Percentiles rank a stretch among this genome's conserved stretches.
These are phyloP conservation scores for Lytechinus variegatus DNA, from an alignment of 35 echinoderm and acorn worm genomes.

Conservation along the genomic window DNA sequence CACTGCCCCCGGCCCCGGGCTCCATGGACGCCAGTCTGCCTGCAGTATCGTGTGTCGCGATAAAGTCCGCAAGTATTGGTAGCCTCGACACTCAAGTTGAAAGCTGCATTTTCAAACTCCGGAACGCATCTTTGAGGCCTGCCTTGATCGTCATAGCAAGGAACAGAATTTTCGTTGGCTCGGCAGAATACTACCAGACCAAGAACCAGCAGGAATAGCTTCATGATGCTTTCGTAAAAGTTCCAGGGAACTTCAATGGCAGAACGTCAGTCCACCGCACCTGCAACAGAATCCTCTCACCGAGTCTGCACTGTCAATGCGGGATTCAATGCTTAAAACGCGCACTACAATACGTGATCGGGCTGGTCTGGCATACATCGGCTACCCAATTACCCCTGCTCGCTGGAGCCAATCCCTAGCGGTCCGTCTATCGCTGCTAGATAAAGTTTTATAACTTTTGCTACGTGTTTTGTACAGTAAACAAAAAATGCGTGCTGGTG, in stretches of 20 bases:
- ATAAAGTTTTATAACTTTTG: conserved; percentile 1
- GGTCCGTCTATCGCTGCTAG: background rate
- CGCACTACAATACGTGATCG: too few relatives aligned
- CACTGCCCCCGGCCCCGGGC: conserved; percentile 77
- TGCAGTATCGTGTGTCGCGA: conserved; percentile 62
- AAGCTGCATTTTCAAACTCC: conserved; percentile 96
- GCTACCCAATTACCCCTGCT: too few relatives aligned
- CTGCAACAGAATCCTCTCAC: background rate
- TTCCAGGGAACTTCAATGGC: background rate
- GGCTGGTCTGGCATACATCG: too few relatives aligned
- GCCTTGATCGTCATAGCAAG: conserved; percentile 80
- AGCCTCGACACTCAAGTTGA: conserved; percentile 81
- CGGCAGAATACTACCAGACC: background rate
- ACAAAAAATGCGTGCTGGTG: background rate
- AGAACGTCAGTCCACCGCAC: conserved; percentile 10
- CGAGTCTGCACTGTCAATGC: background rate
- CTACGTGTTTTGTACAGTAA: background rate
- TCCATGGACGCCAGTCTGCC: conserved; percentile 84
- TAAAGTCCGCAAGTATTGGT: conserved; percentile 88
- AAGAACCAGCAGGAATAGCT: conserved; percentile 17
- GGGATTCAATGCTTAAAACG: background rate
- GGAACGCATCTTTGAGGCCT: conserved; percentile 90
- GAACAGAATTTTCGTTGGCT: conserved; percentile 64
- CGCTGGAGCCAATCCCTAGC: too few relatives aligned
- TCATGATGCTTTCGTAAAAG: conserved; percentile 22